A percentile compares a stretch with the other conserved stretches of the same genome.
phyloP scores from a whole-genome alignment of 2,113 vertebrate species.

The Cettia cetti region DNA sequence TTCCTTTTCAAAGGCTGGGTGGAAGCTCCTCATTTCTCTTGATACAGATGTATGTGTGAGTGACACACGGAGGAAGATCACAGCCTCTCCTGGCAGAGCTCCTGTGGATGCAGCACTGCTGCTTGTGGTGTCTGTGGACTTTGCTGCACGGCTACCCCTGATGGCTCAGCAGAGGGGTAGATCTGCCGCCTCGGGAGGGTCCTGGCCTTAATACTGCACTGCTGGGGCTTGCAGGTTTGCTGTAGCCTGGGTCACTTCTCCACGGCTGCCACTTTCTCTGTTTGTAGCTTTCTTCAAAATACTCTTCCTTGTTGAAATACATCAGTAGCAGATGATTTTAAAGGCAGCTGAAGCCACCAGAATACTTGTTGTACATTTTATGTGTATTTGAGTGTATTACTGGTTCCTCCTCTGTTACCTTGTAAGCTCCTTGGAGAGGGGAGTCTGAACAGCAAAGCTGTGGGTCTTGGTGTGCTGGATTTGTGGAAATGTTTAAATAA shows the following conservation, averaged over 20 bases:
- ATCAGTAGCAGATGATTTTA: not conserved
- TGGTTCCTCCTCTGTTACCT: not conserved
- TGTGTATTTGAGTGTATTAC: not conserved
- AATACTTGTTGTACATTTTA: not conserved
- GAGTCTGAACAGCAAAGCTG: not conserved
- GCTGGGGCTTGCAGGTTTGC: not conserved
- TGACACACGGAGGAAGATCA: fast-evolving
- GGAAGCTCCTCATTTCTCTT: not conserved
- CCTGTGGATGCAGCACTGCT: not conserved
- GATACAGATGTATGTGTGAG: not conserved
- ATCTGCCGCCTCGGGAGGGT: not conserved
- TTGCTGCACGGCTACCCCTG: fast-evolving
- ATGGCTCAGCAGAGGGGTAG: not conserved
- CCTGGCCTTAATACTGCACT: not conserved
- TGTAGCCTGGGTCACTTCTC: not conserved
- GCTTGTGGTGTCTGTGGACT: not conserved
- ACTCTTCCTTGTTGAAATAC: not conserved
- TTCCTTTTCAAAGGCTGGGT: not conserved
- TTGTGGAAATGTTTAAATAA: not conserved
- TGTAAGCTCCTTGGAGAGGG: not conserved
- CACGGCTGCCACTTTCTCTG: not conserved
- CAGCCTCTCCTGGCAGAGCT: not conserved
- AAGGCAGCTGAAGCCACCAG: not conserved
- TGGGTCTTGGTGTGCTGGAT: not conserved
- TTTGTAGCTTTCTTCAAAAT: not conserved